Evolutionary conservation across 2,113 vertebrate genomes (phyloP), one percentile per base, ranked within the genome.

Genomic region (Pygathrix nemaeus): DNA sequence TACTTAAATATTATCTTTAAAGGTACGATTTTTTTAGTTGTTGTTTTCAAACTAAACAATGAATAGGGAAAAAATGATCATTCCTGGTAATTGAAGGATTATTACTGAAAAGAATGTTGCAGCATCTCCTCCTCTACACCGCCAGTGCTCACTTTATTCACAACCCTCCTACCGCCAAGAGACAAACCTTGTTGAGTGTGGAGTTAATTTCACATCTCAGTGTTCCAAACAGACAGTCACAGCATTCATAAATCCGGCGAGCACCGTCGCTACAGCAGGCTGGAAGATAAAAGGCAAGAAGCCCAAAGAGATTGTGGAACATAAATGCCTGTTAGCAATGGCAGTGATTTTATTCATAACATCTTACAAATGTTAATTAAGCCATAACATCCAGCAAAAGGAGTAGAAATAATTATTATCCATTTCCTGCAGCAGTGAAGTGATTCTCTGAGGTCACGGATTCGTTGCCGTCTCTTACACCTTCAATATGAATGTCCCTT

Each of bases 321-420:
- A 18, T 18, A 90, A 85, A 55, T 59, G 25, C 61, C 64, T 84
- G 1, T 68, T 61, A 8, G 59, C 48, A 4, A 45, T 75, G 27
- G 70, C 4, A 2, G 23, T 81, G 12, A 85, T 83, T 68, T 32
- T 11, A 82, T 30, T 35, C 23, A 85, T 14, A 78, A 70, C 52
- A 52, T 97, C 43, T 79, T 95, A 89, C 70, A 85, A 82, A 85
- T 72, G 43, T 76, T 93, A 78, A 86, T 72, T 85, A 32, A 89
- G 73, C 35, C 32, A 25, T 55, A 64, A 38, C 40, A 92, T 38
- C 48, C 30, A 50, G 27, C 0, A 0, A 88, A 88, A 12, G 21
- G 30, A 40, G 16, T 3, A n/a, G n/a, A 72, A 68, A 75, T 82
- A 35, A 88, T 75, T 79, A 55, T 38, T 50, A 45, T 25, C 7